Conservation (phyloP, 2,888 invertebrate species). For the Drosophila falleni region DNA sequence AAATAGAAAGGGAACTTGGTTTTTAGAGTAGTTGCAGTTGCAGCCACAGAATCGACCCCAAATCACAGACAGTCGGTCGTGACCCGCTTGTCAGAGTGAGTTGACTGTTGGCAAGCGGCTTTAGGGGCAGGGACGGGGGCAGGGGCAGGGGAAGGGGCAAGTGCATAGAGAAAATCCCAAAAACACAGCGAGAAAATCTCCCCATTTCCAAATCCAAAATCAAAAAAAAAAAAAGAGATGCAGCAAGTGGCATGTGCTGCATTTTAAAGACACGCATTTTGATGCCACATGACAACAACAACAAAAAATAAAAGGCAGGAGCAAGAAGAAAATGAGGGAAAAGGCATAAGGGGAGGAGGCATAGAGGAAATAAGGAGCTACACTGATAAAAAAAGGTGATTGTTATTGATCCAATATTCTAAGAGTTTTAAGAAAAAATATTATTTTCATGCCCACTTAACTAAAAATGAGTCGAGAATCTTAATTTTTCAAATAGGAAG, state of each 20-base stretch:
- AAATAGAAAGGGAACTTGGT: not conserved
- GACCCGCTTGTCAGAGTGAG: slow-evolving; percentile 39
- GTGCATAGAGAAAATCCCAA: slow-evolving; percentile 15
- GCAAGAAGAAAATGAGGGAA: not conserved
- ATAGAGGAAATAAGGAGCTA: not conserved
- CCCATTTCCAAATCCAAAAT: not conserved
- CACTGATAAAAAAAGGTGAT: not conserved
- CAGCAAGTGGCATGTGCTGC: slow-evolving; percentile 47
- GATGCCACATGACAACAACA: slow-evolving; percentile 12
- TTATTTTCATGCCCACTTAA: too few species aligned
- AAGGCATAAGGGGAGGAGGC: not conserved
- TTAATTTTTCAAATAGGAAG: too few species aligned
- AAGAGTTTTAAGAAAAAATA: not conserved
- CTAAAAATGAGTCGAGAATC: too few species aligned
- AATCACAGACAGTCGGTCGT: slow-evolving; percentile 57
- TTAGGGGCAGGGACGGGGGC: too few species aligned
- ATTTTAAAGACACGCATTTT: slow-evolving; percentile 56
- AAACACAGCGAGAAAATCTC: slow-evolving; percentile 7
- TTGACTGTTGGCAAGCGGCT: not conserved
- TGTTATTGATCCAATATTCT: not conserved
- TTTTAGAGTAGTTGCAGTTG: slow-evolving; percentile 31
- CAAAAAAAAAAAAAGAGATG: slow-evolving; percentile 9
- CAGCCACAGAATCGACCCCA: slow-evolving; percentile 60
- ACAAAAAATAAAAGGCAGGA: not conserved
- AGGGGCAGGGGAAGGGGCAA: not conserved